Percentiles rank a stretch among this genome's conserved stretches.
phyloP scores from a whole-genome alignment of 2,888 invertebrate genomes.

The Abrostola triplasia region DNA sequence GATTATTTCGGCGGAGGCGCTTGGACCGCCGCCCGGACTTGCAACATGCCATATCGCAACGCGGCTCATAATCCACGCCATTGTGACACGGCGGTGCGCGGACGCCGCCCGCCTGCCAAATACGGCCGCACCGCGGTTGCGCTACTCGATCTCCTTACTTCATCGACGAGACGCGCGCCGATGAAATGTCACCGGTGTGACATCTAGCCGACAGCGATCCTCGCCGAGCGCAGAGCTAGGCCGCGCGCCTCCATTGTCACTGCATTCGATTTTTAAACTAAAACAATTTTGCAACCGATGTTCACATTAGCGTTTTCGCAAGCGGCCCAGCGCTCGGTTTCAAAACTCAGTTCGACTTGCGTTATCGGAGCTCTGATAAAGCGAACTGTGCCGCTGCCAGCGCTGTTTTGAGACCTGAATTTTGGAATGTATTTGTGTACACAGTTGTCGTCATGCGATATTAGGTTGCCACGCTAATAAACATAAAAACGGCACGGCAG shows the following conservation, averaged over 20 bases:
- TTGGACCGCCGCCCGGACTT: constrained; percentile 87
- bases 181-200: constrained; percentile 64
- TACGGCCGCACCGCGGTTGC: constrained; percentile 75
- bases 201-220: constrained; percentile 51
- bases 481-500: constrained; percentile 26
- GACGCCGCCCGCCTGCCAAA: constrained; percentile 80
- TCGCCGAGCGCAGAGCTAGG: constrained; percentile 42
- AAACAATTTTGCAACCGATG: constrained; percentile 88
- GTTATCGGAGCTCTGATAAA: constrained; percentile 87
- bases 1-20: constrained; percentile 86
- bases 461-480: constrained; percentile 28
- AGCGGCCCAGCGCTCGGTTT: constrained; percentile 87
- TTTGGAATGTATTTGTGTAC: constrained; percentile 59
- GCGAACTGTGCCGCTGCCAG: constrained; percentile 79
- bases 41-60: constrained; percentile 88
- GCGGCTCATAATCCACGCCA: constrained; percentile 84
- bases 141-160: constrained; percentile 79
- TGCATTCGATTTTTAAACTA: constrained; percentile 85
- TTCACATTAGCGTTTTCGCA: constrained; percentile 89
- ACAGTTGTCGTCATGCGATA: constrained; percentile 43
- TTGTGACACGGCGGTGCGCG: constrained; percentile 80
- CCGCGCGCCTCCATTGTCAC: constrained; percentile 65
- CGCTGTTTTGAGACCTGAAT: constrained; percentile 85
- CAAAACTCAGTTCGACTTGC: constrained; percentile 86
- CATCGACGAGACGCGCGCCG: constrained; percentile 57